Base-by-base conservation (phyloP, 1,140 invertebrate species). In the Theocolax elegans region DNA sequence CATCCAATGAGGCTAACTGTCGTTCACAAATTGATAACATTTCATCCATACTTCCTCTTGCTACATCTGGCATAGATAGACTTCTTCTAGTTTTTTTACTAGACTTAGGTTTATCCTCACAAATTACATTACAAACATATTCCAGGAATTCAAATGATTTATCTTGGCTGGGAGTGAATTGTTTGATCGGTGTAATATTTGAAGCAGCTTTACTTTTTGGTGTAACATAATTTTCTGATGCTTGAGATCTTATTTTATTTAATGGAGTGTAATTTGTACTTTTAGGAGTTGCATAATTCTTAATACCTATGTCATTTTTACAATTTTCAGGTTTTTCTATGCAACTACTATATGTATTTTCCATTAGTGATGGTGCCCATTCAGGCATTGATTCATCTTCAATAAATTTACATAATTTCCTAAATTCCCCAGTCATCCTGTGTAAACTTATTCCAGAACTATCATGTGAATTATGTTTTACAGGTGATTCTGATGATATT, bases 331-430 rank as follows among this genome's bases (percentile, higher is more conserved):
- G 65, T n/a, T 27, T 64, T 64, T 35, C n/a, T 1, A 19, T 56
- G 9, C 64, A 46, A 35, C 58, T 53, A 31, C 17, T 40, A 44
- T 10, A 12, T 7, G n/a, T 59, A 56, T 63, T 68, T n/a, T n/a
- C n/a, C 21, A 72, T 65, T 13, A 73, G 56, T 46, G 76, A 78
- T 29, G 58, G 44, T 15, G 67, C 54, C 74, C 66, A 75, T 31
- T 79, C 77, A n/a, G 80, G 80, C 58, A 68, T 63, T 25, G 82
- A 79, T 58, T 84, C 82, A 67, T 84, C 80, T 51, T 82, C 80
- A 51, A 84, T 81, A 31, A 79, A 83, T 74, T 82, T 84, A 42
- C 80, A 80, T 7, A 82, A 59, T 68, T 81, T 82, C 1, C 75
- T 53, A 65, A 84, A 79, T 67, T 83, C 80, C n/a, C 71, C 73